These are phyloP conservation scores for Camponotus fellah DNA, from an alignment of 2,888 invertebrate species.

Conservation along the genomic window DNA sequence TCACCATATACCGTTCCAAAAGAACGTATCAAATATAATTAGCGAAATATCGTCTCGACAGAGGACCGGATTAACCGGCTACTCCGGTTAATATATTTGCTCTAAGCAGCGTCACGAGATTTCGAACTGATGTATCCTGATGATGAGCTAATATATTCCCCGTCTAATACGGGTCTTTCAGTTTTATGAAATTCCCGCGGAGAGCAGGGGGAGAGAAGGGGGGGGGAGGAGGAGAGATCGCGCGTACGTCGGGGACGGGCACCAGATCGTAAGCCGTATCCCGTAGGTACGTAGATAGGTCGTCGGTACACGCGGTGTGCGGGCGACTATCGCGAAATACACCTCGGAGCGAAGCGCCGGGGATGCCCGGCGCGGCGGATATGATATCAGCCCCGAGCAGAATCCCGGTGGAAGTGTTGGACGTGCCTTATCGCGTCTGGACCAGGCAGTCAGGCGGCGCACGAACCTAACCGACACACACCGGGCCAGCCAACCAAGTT, in stretches of 20 bases:
- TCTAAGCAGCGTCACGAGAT: not conserved
- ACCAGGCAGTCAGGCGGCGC: constrained; percentile 82
- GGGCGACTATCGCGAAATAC: constrained; percentile 77
- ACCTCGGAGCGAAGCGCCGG: constrained; percentile 73
- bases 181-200: constrained; percentile 27
- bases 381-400: constrained; percentile 84
- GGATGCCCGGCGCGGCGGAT: constrained; percentile 72
- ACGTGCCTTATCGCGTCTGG: constrained; percentile 85
- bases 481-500: constrained; percentile 74
- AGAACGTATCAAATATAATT: not conserved
- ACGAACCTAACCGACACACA: constrained; percentile 75
- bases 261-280: constrained; percentile 56
- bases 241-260: constrained; percentile 47
- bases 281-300: constrained; percentile 38
- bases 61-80: not conserved
- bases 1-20: not conserved
- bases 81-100: not conserved
- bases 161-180: not conserved
- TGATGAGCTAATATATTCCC: not conserved
- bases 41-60: not conserved
- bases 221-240: not conserved
- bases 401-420: constrained; percentile 84
- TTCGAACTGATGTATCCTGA: not conserved
- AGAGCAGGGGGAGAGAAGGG: not conserved
- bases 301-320: constrained; percentile 57